phyloP scores from a whole-genome alignment of 2,888 invertebrate genomes.

The Arge pagana region DNA sequence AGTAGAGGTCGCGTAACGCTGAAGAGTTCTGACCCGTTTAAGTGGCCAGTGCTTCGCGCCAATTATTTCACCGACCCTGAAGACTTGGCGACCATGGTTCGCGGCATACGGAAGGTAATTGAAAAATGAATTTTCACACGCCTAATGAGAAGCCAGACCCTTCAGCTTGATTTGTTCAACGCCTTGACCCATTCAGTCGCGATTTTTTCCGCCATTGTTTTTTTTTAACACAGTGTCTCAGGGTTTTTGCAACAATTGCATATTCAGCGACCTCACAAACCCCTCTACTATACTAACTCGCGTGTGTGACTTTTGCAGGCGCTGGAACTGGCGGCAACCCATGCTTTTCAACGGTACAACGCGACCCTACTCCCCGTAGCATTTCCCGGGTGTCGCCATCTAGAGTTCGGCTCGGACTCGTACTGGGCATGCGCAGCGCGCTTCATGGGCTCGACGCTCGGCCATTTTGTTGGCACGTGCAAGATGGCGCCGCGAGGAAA shows the following conservation, averaged over 20 bases:
- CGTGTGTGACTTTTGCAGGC: slow-evolving; percentile 58
- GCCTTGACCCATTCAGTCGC: background rate
- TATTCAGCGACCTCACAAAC: no score
- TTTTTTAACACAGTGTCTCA: background rate
- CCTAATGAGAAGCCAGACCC: no score
- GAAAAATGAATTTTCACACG: no score
- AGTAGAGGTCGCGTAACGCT: slow-evolving; percentile 76
- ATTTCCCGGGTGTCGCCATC: slow-evolving; percentile 71
- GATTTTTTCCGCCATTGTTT: background rate
- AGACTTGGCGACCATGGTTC: slow-evolving; percentile 75
- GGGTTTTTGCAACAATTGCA: no score
- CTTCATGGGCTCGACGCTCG: slow-evolving; percentile 72
- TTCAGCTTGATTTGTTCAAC: no score
- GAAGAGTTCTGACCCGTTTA: slow-evolving; percentile 71
- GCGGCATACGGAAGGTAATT: slow-evolving; percentile 78
- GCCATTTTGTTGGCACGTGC: slow-evolving; percentile 61
- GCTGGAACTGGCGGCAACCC: slow-evolving; percentile 62
- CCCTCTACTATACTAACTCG: no score
- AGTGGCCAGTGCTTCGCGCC: slow-evolving; percentile 78
- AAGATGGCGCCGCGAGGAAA: slow-evolving; percentile 59
- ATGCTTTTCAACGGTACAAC: slow-evolving; percentile 62
- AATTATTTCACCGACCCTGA: slow-evolving; percentile 78
- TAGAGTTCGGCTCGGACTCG: slow-evolving; percentile 66
- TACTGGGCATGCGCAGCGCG: slow-evolving; percentile 79
- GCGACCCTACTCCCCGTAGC: slow-evolving; percentile 63